Conservation (phyloP, 64 coral and sea anemone genomes). For the Hydrozoanthus tunicans region DNA sequence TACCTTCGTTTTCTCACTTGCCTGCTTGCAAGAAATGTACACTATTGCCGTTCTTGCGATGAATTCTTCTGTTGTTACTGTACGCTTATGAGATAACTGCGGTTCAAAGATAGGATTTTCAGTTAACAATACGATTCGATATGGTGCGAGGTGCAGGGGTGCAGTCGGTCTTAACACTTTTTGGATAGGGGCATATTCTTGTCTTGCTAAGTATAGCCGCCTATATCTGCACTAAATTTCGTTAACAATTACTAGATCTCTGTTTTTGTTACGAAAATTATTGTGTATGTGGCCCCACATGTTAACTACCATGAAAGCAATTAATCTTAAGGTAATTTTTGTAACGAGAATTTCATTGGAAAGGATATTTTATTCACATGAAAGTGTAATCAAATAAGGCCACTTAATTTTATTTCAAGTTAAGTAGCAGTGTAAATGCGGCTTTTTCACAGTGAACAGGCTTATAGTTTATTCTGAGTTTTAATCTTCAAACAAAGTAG, state of each 20-base stretch:
- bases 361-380: no score
- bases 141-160: not conserved
- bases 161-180: not conserved
- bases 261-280: not conserved
- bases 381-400: no score
- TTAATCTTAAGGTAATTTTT: no score
- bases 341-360: no score
- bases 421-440: no score
- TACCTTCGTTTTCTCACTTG: not conserved
- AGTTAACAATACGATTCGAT: not conserved
- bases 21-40: not conserved
- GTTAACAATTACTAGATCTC: not conserved
- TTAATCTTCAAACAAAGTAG: no score
- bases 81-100: not conserved
- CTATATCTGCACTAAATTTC: no score
- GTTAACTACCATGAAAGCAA: no score
- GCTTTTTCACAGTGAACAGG: no score
- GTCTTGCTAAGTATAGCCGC: not conserved
- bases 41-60: not conserved
- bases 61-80: conserved; percentile 64
- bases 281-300: no score
- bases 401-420: no score
- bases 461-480: no score
- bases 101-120: not conserved
- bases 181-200: not conserved